Base-by-base conservation (phyloP, 2,113 vertebrate genomes). In the Tragulus kanchil region DNA sequence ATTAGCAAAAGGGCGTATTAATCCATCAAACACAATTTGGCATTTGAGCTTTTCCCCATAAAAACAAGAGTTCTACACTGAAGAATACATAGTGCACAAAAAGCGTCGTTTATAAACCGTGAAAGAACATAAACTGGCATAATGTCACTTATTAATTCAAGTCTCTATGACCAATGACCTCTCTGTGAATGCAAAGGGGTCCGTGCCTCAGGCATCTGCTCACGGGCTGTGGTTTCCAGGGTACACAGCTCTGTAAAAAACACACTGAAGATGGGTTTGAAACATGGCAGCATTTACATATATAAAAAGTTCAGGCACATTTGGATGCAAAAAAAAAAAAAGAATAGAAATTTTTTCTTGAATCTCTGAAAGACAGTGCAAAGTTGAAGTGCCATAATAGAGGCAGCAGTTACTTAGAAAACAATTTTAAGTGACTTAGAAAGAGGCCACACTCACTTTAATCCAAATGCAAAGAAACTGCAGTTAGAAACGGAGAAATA, bases 221-320 rank as follows among this genome's bases (percentile, higher is more conserved):
- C 91, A 96, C 97, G 98, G 97, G 97, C 62, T 98, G 85, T 67
- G 96, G 67, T 96, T 96, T 92, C 87, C 87, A 97, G 98, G 98
- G 98, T 98, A 97, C 98, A 98, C 96, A 95, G 98, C 97, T 98
- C 95, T 98, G 96, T 97, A 96, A 58, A 98, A 98, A 93, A 98
- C 91, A 97, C 96, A 98, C 85, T 67, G n/a, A 98, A 73, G 73
- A 98, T 96, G 97, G 95, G n/a, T 93, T 98, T 97, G 97, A 97
- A 98, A 97, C 90, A 98, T 94, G 98, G 98, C 98, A 98, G 98
- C 98, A 98, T 98, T 97, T 97, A 95, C 8, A 14, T 90, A 97
- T 98, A 97, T 97, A 26, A 45, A 96, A 87, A 96, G 36, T 98
- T 98, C 97, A 99, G 99, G 98, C 98, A 99, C 98, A 96, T 98